phyloP scores from a whole-genome alignment of 2,888 invertebrate species.

The Patella ulyssiponensis region DNA sequence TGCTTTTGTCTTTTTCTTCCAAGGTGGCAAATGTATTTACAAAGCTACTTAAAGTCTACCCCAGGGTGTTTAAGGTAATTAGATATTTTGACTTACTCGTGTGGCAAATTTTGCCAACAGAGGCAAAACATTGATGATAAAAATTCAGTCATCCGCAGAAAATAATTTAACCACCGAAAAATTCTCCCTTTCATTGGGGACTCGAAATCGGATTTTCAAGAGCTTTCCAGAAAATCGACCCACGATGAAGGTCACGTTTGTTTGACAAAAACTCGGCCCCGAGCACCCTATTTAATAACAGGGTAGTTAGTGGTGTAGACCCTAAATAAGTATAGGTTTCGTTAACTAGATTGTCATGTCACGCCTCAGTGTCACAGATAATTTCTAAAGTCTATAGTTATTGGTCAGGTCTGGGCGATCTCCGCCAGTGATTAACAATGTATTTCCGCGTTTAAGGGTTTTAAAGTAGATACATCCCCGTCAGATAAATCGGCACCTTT shows the following conservation, averaged over 20 bases:
- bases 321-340: background rate
- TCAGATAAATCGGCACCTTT: too few relatives aligned
- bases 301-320: background rate
- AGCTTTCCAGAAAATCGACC: constrained; percentile 3
- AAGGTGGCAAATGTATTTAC: background rate
- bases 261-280: background rate
- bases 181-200: background rate
- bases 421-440: too few relatives aligned
- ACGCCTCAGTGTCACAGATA: background rate
- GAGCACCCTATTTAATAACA: background rate
- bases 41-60: constrained; percentile 7
- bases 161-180: background rate
- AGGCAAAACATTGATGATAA: background rate
- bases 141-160: background rate
- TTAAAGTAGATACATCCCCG: too few relatives aligned
- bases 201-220: background rate
- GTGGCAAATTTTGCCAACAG: constrained; percentile 1
- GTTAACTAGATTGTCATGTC: background rate
- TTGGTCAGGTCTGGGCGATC: too few relatives aligned
- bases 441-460: too few relatives aligned
- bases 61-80: constrained; percentile 5
- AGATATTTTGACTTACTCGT: constrained; percentile 12
- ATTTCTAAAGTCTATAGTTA: too few relatives aligned
- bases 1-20: background rate
- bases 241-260: constrained; percentile 2